Conservation (phyloP, 2,888 invertebrate genomes). For the Ceratothoa steindachneri region DNA sequence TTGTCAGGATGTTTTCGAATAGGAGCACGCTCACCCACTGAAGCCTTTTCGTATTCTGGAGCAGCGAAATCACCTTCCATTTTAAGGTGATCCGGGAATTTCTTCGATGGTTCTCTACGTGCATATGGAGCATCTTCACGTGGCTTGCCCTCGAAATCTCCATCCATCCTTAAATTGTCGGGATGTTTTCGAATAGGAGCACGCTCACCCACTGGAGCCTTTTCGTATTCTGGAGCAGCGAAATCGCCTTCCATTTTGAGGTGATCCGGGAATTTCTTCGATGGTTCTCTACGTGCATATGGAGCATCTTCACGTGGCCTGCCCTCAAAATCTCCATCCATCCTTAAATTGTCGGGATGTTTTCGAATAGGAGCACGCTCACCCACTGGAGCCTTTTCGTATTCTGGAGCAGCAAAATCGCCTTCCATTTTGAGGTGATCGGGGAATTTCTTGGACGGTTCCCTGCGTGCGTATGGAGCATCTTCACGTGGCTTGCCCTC, state of each 20-base stretch:
- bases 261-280: constrained; percentile 31
- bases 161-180: constrained; percentile 36
- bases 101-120: constrained; percentile 53
- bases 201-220: constrained; percentile 26
- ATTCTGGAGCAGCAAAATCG: constrained; percentile 55
- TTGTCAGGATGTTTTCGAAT: constrained; percentile 59
- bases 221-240: constrained; percentile 6
- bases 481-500: constrained; percentile 56
- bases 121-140: constrained; percentile 55
- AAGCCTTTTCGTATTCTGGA: constrained; percentile 57
- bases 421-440: constrained; percentile 50
- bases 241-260: constrained; percentile 32
- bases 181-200: constrained; percentile 35
- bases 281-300: constrained; percentile 26
- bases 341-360: constrained; percentile 49
- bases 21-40: constrained; percentile 57
- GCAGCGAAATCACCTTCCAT: constrained; percentile 58
- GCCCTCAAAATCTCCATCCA: constrained; percentile 49
- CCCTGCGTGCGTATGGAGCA: constrained; percentile 25
- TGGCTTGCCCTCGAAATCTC: constrained; percentile 23
- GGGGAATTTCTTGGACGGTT: constrained; percentile 28
- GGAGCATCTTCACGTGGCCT: constrained; percentile 42
- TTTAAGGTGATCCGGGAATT: constrained; percentile 17
- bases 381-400: constrained; percentile 38
- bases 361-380: constrained; percentile 36